These are phyloP conservation scores for Folsomia manolachei DNA, from an alignment of 2,888 invertebrate genomes.

Conservation along the genomic window DNA sequence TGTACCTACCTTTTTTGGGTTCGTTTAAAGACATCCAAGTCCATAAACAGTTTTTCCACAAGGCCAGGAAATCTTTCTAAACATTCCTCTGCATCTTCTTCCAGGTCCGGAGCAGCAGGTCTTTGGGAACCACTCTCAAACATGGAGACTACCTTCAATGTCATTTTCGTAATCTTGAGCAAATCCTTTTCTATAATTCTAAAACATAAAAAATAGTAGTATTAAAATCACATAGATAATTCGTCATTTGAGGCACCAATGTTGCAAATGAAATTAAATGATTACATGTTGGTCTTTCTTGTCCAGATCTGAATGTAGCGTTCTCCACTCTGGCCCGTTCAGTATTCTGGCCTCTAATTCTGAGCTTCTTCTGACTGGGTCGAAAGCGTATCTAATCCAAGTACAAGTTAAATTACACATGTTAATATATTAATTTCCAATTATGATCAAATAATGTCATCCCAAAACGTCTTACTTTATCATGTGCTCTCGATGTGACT, in stretches of 20 bases:
- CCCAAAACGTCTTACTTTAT: constrained; percentile 26
- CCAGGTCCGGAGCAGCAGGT: constrained; percentile 30
- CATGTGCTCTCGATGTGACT: constrained; percentile 30
- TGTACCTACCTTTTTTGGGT: constrained; percentile 14
- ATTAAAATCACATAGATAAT: no score
- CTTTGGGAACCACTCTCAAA: constrained; percentile 26
- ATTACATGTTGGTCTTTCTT: constrained; percentile 31
- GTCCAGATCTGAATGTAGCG: constrained; percentile 38
- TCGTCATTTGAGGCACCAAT: constrained; percentile 13
- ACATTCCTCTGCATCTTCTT: constrained; percentile 48
- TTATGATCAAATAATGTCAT: not conserved
- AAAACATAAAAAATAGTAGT: not conserved
- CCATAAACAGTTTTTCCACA: constrained; percentile 41
- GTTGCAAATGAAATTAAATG: constrained; percentile 19
- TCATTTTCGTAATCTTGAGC: constrained; percentile 47
- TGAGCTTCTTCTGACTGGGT: constrained; percentile 27
- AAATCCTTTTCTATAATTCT: constrained; percentile 31
- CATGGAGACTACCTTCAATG: constrained; percentile 35
- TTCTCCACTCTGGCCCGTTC: constrained; percentile 43
- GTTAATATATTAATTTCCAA: constrained; percentile 1
- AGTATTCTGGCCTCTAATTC: constrained; percentile 40
- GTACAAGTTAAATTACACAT: not conserved
- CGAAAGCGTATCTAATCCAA: constrained; percentile 38
- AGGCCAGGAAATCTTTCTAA: constrained; percentile 45
- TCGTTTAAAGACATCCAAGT: constrained; percentile 37